Conservation (phyloP, 2,888 invertebrate genomes). For the Kuschelorhynchus macadamiae region DNA sequence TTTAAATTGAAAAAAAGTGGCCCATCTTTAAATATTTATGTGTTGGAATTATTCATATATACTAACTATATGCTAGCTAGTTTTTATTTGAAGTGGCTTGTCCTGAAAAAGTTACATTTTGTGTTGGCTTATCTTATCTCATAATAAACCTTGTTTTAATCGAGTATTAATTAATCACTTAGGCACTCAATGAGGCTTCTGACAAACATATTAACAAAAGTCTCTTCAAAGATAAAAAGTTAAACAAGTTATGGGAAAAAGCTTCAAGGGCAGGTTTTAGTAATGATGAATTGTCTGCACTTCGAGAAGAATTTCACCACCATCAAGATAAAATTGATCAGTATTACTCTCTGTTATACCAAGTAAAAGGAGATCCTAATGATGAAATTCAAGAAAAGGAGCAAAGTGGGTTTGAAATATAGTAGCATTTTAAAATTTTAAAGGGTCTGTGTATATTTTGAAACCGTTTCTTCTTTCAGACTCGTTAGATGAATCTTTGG, state of each 20-base stretch:
- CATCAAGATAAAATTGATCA: conserved; percentile 95
- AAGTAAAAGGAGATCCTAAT: conserved; percentile 75
- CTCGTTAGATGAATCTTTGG: conserved; percentile 80
- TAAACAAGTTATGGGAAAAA: conserved; percentile 91
- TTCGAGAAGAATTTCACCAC: conserved; percentile 91
- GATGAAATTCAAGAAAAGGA: conserved; percentile 71
- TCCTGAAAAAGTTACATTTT: too few relatives aligned
- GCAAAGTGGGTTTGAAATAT: not conserved
- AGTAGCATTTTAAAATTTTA: too few relatives aligned
- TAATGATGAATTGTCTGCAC: conserved; percentile 82
- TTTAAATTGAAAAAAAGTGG: too few relatives aligned
- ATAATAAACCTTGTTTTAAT: too few relatives aligned
- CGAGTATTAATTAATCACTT: too few relatives aligned
- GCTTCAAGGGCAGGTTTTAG: conserved; percentile 91
- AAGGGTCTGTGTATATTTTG: too few relatives aligned
- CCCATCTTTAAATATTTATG: too few relatives aligned
- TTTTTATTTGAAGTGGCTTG: too few relatives aligned
- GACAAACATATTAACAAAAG: conserved; percentile 81
- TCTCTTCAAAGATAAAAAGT: conserved; percentile 90
- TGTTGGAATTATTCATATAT: too few relatives aligned
- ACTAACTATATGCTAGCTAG: too few relatives aligned
- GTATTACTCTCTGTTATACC: conserved; percentile 84
- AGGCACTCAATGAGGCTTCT: conserved; percentile 65
- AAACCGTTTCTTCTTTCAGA: too few relatives aligned
- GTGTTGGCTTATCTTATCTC: too few relatives aligned